phyloP scores from a whole-genome alignment of 2,797 vertebrate species.

The Chaenodraco wilsoni region DNA sequence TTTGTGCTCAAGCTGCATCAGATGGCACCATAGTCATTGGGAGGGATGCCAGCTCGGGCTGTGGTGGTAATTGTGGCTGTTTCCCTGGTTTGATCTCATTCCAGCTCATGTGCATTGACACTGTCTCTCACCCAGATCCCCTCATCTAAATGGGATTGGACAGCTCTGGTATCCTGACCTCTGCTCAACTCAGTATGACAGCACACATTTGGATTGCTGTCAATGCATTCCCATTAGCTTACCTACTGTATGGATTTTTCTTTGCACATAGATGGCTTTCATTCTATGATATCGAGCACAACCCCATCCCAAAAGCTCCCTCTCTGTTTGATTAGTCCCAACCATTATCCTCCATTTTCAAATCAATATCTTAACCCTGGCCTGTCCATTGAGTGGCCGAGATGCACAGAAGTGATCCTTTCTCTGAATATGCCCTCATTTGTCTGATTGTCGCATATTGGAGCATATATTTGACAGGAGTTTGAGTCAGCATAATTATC shows the following conservation, averaged over 20 bases:
- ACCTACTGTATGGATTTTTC: slow-evolving; percentile 67
- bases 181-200: slow-evolving; percentile 40
- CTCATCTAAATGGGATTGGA: slow-evolving; percentile 51
- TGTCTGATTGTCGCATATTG: neutral
- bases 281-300: slow-evolving; percentile 48
- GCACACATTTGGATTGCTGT: slow-evolving; percentile 37
- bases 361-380: slow-evolving; percentile 66
- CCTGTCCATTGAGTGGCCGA: slow-evolving; percentile 30
- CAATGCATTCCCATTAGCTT: slow-evolving; percentile 57
- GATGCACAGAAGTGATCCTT: neutral
- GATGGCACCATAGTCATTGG: slow-evolving; percentile 51
- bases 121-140: slow-evolving; percentile 43
- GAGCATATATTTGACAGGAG: neutral
- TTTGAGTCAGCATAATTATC: slow-evolving; percentile 15
- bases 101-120: slow-evolving; percentile 50
- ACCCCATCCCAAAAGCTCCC: slow-evolving; percentile 14
- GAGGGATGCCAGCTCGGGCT: slow-evolving; percentile 53
- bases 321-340: slow-evolving; percentile 68
- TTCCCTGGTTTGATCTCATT: slow-evolving; percentile 60
- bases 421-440: neutral
- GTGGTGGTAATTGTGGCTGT: slow-evolving; percentile 55
- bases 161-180: slow-evolving; percentile 52
- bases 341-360: slow-evolving; percentile 66
- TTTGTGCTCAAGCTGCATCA: slow-evolving; percentile 56
- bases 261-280: slow-evolving; percentile 59